Conservation (phyloP, 2,797 vertebrate species). For the Erethizon dorsatum region DNA sequence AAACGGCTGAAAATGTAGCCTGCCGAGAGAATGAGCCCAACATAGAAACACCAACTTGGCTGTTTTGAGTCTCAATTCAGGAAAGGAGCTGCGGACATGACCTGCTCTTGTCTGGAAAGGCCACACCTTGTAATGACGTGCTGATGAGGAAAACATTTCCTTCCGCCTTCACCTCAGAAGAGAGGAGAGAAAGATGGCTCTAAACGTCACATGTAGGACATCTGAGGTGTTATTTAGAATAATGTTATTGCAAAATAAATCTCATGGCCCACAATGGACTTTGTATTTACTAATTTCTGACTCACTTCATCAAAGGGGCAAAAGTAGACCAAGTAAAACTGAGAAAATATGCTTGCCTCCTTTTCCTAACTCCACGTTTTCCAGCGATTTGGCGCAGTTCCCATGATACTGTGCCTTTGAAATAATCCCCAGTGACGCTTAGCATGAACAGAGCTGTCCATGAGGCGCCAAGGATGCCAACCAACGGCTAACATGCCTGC, state of each 20-base stretch:
- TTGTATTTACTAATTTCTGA: slow-evolving; percentile 82
- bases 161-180: slow-evolving; percentile 42
- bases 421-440: slow-evolving; percentile 78
- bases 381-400: slow-evolving; percentile 78
- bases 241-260: slow-evolving; percentile 73
- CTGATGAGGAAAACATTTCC: slow-evolving; percentile 67
- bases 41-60: slow-evolving; percentile 63
- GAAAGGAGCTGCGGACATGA: slow-evolving; percentile 71
- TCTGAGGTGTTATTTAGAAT: slow-evolving; percentile 54
- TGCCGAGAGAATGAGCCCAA: slow-evolving; percentile 64
- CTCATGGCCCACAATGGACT: slow-evolving; percentile 75
- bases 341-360: slow-evolving; percentile 56
- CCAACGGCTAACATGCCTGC: slow-evolving; percentile 56
- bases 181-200: not conserved
- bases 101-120: slow-evolving; percentile 80
- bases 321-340: slow-evolving; percentile 66
- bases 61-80: slow-evolving; percentile 80
- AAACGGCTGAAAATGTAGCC: slow-evolving; percentile 17
- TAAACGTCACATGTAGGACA: slow-evolving; percentile 55
- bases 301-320: slow-evolving; percentile 71
- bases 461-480: slow-evolving; percentile 70
- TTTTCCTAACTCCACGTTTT: slow-evolving; percentile 82
- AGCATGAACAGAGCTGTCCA: slow-evolving; percentile 80
- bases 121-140: slow-evolving; percentile 76
- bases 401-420: slow-evolving; percentile 81